Evolutionary conservation across 2,888 invertebrate species (phyloP).

Genomic region (Steinernema scapterisci): DNA sequence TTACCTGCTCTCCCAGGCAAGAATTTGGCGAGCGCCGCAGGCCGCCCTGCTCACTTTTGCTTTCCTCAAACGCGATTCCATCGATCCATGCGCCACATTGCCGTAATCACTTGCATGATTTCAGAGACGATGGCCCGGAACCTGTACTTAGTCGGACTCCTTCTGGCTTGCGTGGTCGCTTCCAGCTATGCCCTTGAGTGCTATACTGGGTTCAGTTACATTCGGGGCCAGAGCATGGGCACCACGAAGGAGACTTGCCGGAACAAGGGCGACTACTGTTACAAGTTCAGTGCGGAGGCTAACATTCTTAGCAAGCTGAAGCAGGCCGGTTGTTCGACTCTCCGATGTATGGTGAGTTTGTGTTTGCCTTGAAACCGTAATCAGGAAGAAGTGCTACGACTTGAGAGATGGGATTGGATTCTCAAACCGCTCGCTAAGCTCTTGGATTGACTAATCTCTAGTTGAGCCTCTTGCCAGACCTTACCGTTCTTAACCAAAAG

Average conservation of each 20-base stretch:
- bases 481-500: too few species aligned
- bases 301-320: conserved; percentile 43
- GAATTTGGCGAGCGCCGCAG: not conserved
- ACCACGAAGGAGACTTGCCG: conserved; percentile 44
- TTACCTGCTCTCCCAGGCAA: not conserved
- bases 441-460: too few species aligned
- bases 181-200: conserved; percentile 39
- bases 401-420: too few species aligned
- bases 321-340: conserved; percentile 47
- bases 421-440: too few species aligned
- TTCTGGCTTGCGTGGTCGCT: not conserved
- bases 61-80: not conserved
- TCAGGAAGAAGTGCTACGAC: not conserved
- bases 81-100: not conserved
- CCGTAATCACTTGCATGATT: not conserved
- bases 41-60: not conserved
- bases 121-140: not conserved
- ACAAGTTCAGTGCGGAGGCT: conserved; percentile 41
- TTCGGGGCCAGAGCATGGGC: conserved; percentile 43
- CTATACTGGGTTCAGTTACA: conserved; percentile 43
- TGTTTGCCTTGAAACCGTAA: not conserved
- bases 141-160: not conserved
- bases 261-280: conserved; percentile 43
- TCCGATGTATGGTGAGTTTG: conserved; percentile 46
- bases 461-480: too few species aligned